phyloP scores from a whole-genome alignment of 2,888 invertebrate genomes.

The Cantharis rustica region DNA sequence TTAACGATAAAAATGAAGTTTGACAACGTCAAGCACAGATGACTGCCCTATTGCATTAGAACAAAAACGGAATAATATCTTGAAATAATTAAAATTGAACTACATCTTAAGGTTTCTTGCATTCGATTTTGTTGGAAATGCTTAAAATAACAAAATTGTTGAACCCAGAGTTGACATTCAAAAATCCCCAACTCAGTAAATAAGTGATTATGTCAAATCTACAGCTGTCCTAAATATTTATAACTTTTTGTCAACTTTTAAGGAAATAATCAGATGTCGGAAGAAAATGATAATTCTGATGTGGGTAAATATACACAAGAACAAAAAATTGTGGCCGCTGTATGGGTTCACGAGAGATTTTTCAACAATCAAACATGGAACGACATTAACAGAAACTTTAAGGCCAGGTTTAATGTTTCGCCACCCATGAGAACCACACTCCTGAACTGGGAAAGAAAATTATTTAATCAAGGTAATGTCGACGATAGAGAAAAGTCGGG shows the following conservation, averaged over 20 bases:
- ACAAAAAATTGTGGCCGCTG: conserved; percentile 57
- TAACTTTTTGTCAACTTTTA: conserved; percentile 16
- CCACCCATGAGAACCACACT: conserved; percentile 49
- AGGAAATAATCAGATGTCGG: conserved; percentile 25
- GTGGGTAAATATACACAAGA: conserved; percentile 50
- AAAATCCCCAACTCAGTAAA: not conserved
- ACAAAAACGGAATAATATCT: not conserved
- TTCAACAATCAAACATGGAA: conserved; percentile 49
- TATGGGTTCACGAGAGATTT: conserved; percentile 59
- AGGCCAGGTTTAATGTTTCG: conserved; percentile 53
- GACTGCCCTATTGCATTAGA: not conserved
- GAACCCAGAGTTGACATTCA: not conserved
- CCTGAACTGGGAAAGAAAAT: conserved; percentile 53
- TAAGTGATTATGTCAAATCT: conserved; percentile 27
- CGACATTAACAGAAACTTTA: conserved; percentile 56
- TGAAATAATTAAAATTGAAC: not conserved
- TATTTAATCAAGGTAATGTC: conserved; percentile 55
- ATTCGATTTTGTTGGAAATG: not conserved
- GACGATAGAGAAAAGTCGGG: conserved; percentile 55
- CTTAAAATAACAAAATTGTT: not conserved
- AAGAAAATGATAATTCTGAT: conserved; percentile 30
- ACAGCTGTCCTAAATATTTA: conserved; percentile 39
- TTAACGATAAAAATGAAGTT: not conserved
- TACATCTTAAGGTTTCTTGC: not conserved
- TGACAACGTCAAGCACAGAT: not conserved